Conservation (phyloP, 1,140 invertebrate genomes). For the Drosophila repleta region DNA sequence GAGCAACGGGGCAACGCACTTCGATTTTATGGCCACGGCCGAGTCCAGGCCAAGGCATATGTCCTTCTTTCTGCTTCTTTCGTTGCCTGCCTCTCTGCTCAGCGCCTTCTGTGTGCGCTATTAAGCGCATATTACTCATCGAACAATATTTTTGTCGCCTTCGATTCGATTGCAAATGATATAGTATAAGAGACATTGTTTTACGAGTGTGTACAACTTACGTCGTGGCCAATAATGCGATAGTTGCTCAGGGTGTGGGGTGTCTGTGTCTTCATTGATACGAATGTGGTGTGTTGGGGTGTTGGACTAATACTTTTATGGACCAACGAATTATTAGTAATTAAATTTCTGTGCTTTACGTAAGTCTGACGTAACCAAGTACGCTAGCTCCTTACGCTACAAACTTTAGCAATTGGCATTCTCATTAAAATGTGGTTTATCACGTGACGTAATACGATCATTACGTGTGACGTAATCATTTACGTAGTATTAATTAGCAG, state of each 20-base stretch:
- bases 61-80: constrained; percentile 8
- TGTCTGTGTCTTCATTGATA: neutral
- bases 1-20: constrained; percentile 51
- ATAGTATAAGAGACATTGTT: constrained; percentile 39
- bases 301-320: constrained; percentile 11
- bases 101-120: constrained; percentile 45
- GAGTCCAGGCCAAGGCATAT: constrained; percentile 14
- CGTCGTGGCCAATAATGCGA: constrained; percentile 27
- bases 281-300: neutral
- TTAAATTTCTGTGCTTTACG: constrained; percentile 26
- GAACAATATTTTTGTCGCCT: constrained; percentile 68
- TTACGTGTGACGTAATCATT: too few species aligned
- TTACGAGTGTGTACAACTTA: constrained; percentile 43
- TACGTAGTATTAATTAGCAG: neutral
- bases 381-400: too few species aligned
- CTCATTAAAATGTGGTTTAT: neutral
- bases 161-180: constrained; percentile 42
- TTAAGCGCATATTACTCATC: constrained; percentile 78
- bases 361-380: constrained; percentile 6
- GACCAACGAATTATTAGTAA: constrained; percentile 28
- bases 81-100: neutral
- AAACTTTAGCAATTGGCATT: constrained; percentile 13
- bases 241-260: neutral
- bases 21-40: constrained; percentile 69
- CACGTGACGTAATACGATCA: neutral